Conservation (phyloP, 2,888 invertebrate genomes). For the Stramonita haemastoma region DNA sequence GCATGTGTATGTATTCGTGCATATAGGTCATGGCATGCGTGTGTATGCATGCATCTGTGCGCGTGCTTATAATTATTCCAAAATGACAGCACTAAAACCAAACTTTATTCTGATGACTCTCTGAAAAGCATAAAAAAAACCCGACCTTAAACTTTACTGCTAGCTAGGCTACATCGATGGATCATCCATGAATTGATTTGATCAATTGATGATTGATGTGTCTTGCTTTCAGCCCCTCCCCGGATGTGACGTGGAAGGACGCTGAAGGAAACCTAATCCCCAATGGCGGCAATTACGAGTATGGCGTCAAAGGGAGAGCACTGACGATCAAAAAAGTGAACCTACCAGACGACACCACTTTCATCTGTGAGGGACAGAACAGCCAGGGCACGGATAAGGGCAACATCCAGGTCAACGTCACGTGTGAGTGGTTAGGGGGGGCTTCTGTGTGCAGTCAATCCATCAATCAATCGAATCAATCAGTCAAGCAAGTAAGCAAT, state of each 20-base stretch:
- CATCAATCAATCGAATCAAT: background rate
- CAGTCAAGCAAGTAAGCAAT: background rate
- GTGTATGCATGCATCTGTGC: constrained; percentile 2
- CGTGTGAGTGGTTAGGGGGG: background rate
- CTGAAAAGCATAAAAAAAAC: background rate
- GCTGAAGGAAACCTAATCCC: background rate
- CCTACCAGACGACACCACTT: background rate
- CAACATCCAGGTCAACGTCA: background rate
- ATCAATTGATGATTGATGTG: background rate
- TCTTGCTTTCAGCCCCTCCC: background rate
- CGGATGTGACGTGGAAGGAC: background rate
- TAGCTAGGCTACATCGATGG: background rate
- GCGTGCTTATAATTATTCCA: background rate
- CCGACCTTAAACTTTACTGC: too few relatives aligned
- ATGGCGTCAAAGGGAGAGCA: background rate
- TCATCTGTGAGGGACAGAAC: background rate
- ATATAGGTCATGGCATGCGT: background rate
- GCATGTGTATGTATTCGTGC: background rate
- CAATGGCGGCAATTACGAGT: background rate
- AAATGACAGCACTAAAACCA: constrained; percentile 1
- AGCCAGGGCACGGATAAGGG: too few relatives aligned
- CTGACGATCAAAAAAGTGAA: background rate
- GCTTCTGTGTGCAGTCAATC: background rate
- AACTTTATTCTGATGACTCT: background rate
- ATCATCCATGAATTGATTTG: too few relatives aligned